phyloP scores from a whole-genome alignment of 2,888 invertebrate genomes.

The Ellobium chinense region DNA sequence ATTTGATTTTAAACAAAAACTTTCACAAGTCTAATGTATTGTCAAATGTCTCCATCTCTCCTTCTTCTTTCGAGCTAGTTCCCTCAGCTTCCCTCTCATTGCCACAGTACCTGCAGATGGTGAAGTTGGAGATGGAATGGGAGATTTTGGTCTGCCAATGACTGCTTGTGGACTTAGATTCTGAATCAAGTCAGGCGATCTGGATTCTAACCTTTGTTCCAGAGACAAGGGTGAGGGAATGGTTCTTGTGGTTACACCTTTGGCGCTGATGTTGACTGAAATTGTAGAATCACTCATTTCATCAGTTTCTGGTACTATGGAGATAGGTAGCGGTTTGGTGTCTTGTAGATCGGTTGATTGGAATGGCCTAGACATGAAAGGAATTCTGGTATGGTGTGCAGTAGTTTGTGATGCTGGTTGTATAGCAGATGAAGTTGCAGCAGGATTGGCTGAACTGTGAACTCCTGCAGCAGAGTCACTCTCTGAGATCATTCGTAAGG shows the following conservation, averaged over 20 bases:
- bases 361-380: background rate
- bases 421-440: background rate
- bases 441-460: background rate
- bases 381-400: background rate
- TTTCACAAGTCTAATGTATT: constrained; percentile 35
- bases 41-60: constrained; percentile 55
- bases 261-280: background rate
- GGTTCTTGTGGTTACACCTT: background rate
- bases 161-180: background rate
- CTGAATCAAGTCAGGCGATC: background rate
- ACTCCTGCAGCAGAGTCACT: too few relatives aligned
- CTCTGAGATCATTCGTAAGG: background rate
- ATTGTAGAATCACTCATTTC: background rate
- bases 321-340: background rate
- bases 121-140: constrained; percentile 2
- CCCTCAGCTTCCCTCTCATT: constrained; percentile 38
- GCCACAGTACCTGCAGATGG: constrained; percentile 8
- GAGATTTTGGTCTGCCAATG: background rate
- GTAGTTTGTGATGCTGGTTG: background rate
- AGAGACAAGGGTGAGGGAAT: background rate
- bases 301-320: background rate
- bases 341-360: background rate
- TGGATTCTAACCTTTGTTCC: background rate
- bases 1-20: too few relatives aligned
- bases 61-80: constrained; percentile 51